phyloP scores from a whole-genome alignment of 2,888 invertebrate genomes.

The Yponomeuta sedellus region DNA sequence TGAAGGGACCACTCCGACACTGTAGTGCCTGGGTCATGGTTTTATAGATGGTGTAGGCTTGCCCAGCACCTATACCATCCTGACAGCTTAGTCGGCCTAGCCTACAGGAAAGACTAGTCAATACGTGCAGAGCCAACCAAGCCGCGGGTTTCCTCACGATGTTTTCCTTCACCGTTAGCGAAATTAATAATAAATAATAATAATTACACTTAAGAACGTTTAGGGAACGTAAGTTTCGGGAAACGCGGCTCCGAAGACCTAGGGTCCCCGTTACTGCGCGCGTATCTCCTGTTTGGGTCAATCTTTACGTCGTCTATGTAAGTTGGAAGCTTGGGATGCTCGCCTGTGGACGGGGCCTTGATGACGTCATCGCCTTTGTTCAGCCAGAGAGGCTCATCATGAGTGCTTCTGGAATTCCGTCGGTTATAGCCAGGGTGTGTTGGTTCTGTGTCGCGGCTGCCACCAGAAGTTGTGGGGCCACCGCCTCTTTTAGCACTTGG shows the following conservation, averaged over 20 bases:
- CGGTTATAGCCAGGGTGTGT: conserved; percentile 14
- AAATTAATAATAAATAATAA: no score
- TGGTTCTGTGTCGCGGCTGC: conserved; percentile 12
- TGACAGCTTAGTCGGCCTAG: no score
- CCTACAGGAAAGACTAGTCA: no score
- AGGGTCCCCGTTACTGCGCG: neutral
- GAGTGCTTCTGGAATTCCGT: conserved; percentile 11
- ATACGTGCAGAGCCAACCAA: no score
- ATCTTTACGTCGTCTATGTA: conserved; percentile 14
- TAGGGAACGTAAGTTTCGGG: neutral
- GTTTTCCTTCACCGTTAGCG: no score
- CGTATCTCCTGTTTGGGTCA: conserved; percentile 15
- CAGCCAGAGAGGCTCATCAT: conserved; percentile 14
- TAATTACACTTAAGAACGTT: no score
- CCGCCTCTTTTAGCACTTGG: conserved; percentile 14
- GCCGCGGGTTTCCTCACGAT: no score
- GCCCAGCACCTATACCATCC: no score
- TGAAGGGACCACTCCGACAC: no score
- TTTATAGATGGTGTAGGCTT: no score
- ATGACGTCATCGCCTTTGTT: conserved; percentile 12
- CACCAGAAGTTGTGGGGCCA: neutral
- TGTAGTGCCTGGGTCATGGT: no score
- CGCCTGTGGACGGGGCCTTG: conserved; percentile 15
- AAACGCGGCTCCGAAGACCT: neutral
- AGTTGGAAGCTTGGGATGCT: conserved; percentile 11